These are phyloP conservation scores for Gouania willdenowi DNA, from an alignment of 2,797 vertebrate species.

Conservation along the genomic window DNA sequence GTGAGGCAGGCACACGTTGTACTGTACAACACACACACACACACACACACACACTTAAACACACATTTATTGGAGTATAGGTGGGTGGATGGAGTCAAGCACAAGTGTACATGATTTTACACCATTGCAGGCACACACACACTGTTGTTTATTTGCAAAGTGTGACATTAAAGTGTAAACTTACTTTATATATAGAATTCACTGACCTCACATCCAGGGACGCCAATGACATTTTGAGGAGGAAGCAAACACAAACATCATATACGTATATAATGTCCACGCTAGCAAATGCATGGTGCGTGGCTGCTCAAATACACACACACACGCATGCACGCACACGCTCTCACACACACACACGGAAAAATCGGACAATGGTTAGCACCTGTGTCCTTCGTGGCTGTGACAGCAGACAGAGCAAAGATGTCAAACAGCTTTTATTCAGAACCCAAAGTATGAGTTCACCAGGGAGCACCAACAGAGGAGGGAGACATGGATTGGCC, in stretches of 20 bases:
- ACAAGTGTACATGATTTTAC: conserved; percentile 25
- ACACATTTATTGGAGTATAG: conserved; percentile 31
- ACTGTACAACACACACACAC: conserved; percentile 39
- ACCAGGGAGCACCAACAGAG: too few relatives aligned
- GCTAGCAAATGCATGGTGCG: too few relatives aligned
- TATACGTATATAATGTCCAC: too few relatives aligned
- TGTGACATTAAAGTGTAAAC: conserved; percentile 51
- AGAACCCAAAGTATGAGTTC: too few relatives aligned
- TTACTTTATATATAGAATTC: conserved; percentile 34
- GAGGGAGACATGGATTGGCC: too few relatives aligned
- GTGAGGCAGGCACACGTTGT: conserved; percentile 36
- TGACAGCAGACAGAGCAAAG: too few relatives aligned
- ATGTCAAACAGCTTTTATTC: too few relatives aligned
- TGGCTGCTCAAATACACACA: conserved; percentile 32
- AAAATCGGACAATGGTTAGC: too few relatives aligned
- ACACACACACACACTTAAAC: conserved; percentile 24
- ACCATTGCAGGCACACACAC: background rate
- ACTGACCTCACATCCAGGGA: conserved; percentile 21
- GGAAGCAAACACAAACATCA: too few relatives aligned
- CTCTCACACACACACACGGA: conserved; percentile 56
- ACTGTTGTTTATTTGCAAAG: conserved; percentile 52
- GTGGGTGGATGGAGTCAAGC: conserved; percentile 40
- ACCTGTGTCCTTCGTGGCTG: too few relatives aligned
- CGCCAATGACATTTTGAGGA: too few relatives aligned
- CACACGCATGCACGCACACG: conserved; percentile 12